phyloP scores from a whole-genome alignment of 2,113 vertebrate genomes.

The Leucoraja erinaceus region DNA sequence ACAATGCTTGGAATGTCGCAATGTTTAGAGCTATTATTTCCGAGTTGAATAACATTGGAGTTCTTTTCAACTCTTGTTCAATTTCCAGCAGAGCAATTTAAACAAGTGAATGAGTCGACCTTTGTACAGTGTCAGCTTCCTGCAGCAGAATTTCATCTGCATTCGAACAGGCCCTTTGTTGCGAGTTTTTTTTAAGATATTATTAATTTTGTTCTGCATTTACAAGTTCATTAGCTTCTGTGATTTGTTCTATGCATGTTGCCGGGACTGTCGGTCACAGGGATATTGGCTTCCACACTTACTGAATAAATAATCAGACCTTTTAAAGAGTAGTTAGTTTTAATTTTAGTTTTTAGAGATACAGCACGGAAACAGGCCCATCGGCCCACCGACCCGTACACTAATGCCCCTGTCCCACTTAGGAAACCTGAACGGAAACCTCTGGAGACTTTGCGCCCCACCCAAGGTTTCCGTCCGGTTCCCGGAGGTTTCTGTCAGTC shows the following conservation, averaged over 20 bases:
- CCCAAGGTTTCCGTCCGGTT: too few species aligned
- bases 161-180: background rate
- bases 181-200: background rate
- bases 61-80: background rate
- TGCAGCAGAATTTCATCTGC: background rate
- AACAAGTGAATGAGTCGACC: background rate
- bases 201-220: background rate
- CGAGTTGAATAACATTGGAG: background rate
- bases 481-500: too few species aligned
- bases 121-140: background rate
- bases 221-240: background rate
- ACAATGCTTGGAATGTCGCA: background rate
- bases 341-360: too few species aligned
- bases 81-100: background rate
- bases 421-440: too few species aligned
- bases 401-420: too few species aligned
- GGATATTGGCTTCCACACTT: background rate
- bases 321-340: too few species aligned
- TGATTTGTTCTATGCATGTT: background rate
- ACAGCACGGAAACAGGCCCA: too few species aligned
- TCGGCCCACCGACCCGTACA: too few species aligned
- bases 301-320: background rate
- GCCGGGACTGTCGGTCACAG: background rate
- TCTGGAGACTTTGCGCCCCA: too few species aligned
- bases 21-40: background rate